These are phyloP conservation scores for Drosophila limbata DNA, from an alignment of 2,888 invertebrate species.

Conservation along the genomic window DNA sequence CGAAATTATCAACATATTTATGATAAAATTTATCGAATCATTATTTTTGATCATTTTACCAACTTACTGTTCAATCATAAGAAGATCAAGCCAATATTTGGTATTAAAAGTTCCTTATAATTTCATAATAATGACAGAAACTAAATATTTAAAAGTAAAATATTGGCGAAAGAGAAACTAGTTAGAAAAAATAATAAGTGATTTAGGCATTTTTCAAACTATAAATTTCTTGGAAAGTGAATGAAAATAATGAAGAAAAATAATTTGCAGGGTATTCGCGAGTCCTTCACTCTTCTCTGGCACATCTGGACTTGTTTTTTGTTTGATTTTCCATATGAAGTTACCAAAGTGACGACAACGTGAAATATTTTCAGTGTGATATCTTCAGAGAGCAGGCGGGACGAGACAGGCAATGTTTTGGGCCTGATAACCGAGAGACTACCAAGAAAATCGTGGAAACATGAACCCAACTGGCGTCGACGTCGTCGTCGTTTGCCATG, in stretches of 20 bases:
- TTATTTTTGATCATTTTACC: too few relatives aligned
- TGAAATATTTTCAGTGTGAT: constrained; percentile 48
- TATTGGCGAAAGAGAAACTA: too few relatives aligned
- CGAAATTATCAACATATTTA: too few relatives aligned
- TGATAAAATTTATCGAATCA: too few relatives aligned
- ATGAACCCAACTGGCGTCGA: constrained; percentile 51
- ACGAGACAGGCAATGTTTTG: constrained; percentile 41
- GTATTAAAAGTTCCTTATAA: too few relatives aligned
- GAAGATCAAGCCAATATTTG: too few relatives aligned
- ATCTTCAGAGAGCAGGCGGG: constrained; percentile 40
- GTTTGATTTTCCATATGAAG: constrained; percentile 31
- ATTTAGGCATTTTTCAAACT: too few relatives aligned
- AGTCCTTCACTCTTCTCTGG: not conserved
- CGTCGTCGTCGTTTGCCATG: constrained; percentile 34
- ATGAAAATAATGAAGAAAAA: not conserved
- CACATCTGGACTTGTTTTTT: not conserved
- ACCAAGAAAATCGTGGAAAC: constrained; percentile 58
- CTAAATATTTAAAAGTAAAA: too few relatives aligned
- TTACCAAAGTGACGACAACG: constrained; percentile 55
- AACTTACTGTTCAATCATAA: too few relatives aligned
- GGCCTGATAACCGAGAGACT: constrained; percentile 50
- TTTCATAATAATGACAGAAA: too few relatives aligned
- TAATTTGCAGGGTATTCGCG: not conserved
- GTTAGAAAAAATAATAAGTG: too few relatives aligned
- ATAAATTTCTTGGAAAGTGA: not conserved